phyloP scores from a whole-genome alignment of 2,888 invertebrate genomes.

The Bursaphelenchus okinawaensis region DNA sequence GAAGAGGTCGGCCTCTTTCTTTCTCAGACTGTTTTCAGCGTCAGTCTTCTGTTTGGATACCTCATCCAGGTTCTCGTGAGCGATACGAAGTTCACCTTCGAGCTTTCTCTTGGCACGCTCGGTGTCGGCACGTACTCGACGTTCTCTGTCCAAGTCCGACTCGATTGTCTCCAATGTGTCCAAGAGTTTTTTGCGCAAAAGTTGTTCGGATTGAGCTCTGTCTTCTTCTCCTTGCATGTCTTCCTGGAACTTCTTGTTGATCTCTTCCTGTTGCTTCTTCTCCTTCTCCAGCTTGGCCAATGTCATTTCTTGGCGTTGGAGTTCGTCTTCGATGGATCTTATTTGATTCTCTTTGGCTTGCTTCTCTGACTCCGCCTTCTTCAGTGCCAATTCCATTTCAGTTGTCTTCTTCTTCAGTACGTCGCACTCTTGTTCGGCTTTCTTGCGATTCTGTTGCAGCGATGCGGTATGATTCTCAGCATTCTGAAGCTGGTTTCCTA shows the following conservation, averaged over 20 bases:
- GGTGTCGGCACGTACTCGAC: conserved; percentile 48
- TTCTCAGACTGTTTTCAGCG: conserved; percentile 57
- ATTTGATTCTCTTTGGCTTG: conserved; percentile 52
- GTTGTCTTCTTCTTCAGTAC: conserved; percentile 51
- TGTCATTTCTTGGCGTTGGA: conserved; percentile 86
- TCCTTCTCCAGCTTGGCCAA: conserved; percentile 93
- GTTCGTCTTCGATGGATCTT: conserved; percentile 70
- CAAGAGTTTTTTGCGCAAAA: conserved; percentile 56
- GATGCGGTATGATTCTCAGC: conserved; percentile 49
- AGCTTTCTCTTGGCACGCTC: conserved; percentile 57
- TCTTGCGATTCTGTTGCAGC: conserved; percentile 44
- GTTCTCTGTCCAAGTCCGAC: conserved; percentile 57
- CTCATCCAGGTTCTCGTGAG: conserved; percentile 55
- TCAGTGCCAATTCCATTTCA: conserved; percentile 46
- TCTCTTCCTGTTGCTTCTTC: conserved; percentile 96
- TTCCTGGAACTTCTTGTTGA: conserved; percentile 64
- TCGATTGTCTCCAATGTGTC: conserved; percentile 57
- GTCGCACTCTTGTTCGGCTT: conserved; percentile 51
- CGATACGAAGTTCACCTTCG: conserved; percentile 57
- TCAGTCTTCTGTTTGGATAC: conserved; percentile 51
- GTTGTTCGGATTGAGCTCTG: conserved; percentile 56
- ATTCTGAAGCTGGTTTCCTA: conserved; percentile 88
- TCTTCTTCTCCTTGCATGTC: conserved; percentile 78
- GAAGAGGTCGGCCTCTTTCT: conserved; percentile 85
- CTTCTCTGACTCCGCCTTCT: conserved; percentile 54